Conservation (phyloP, 2,888 invertebrate species). For the Tholera decimalis region DNA sequence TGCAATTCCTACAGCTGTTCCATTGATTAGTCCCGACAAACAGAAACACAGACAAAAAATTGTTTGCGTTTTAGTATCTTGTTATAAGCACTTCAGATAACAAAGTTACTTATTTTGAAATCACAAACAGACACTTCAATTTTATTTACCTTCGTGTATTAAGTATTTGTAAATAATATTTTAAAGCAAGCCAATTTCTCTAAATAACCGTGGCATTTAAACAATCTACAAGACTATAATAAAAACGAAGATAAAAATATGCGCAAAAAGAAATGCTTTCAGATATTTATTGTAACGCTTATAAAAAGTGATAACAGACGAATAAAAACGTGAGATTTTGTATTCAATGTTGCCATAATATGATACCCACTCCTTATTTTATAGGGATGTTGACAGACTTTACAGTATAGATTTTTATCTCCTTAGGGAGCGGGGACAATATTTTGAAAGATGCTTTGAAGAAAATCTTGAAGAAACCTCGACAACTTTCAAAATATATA, state of each 20-base stretch:
- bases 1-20: no score
- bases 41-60: no score
- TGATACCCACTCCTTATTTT: conserved; percentile 11
- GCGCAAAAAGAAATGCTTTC: conserved; percentile 16
- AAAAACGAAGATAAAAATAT: conserved; percentile 17
- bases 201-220: conserved; percentile 31
- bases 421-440: background rate
- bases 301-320: conserved; percentile 34
- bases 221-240: conserved; percentile 1
- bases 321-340: conserved; percentile 16
- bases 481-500: conserved; percentile 18
- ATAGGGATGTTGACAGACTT: conserved; percentile 28
- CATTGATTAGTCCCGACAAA: no score
- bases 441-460: conserved; percentile 9
- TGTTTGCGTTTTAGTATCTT: no score
- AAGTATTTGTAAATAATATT: conserved; percentile 2
- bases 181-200: background rate
- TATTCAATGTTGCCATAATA: conserved; percentile 5
- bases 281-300: conserved; percentile 28
- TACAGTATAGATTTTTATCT: conserved; percentile 28
- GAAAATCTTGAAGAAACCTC: conserved; percentile 12
- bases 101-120: no score
- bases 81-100: no score
- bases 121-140: no score
- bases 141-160: no score